Base-by-base conservation (phyloP, 2,888 invertebrate genomes). In the Nudaria mundana region DNA sequence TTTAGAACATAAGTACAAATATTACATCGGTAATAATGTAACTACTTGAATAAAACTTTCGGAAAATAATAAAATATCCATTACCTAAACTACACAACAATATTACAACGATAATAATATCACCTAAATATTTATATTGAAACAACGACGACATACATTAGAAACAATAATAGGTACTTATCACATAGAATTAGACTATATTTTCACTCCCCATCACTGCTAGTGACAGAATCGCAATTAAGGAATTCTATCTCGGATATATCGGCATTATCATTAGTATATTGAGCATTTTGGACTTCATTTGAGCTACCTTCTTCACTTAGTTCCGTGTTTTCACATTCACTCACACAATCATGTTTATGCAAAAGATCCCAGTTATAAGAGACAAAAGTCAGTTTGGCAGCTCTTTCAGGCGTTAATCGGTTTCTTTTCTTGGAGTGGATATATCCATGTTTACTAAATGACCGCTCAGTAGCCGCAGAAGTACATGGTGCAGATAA, bases 391-490 rank as follows among this genome's bases (percentile, higher is more conserved):
- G 37, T n/a, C 8, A 43, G 13, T 43, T 43, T 43, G 18, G 22
- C 43, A 12, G 43, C 33, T 22, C 30, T 32, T 16, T 43, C 43
- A 11, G 33, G 24, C 3, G 32, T 28, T 12, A 43, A 15, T 10
- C 33, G 7, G 30, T 43, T 43, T 24, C 43, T 16, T 33, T 43
- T 43, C 14, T 30, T 30, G 10, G 12, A 18, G 23, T 43, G 43
- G 15, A 43, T 30, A 18, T 37, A 1, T 5, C 24, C 25, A 7
- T 30, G 33, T 16, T 6, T 25, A 24, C 32, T 46, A 40, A 44
- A 48, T 8, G 43, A 37, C 3, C 47, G 25, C 31, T 49, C 42
- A 24, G 40, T 40, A 3, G 44, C 44, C 5, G 42, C 48, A 18
- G 42, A 49, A 8, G 44, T 42, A 20, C 37, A 39, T 6, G n/a